Percentiles rank a stretch among this genome's conserved stretches.
Evolutionary conservation across 2,797 vertebrate species (phyloP).

Genomic region (Nyctalus aviator): DNA sequence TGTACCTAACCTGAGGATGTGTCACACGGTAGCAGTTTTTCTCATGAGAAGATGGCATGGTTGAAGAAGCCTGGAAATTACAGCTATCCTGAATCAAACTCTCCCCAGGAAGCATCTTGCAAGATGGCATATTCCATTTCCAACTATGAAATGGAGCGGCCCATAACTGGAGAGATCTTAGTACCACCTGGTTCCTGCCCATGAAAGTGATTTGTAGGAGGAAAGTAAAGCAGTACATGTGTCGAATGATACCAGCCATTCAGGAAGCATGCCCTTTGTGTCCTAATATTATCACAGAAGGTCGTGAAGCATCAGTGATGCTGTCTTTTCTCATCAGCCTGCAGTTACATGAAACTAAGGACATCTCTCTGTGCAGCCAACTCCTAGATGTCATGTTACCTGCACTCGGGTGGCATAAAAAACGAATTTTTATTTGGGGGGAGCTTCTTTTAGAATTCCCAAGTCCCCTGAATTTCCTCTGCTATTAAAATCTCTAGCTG

Average conservation of each 20-base stretch:
- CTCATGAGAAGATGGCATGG: background rate
- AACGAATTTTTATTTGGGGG: background rate
- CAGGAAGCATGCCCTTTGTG: background rate
- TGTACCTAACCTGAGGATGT: background rate
- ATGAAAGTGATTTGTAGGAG: background rate
- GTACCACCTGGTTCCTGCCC: background rate
- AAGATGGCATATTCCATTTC: background rate
- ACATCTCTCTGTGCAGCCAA: background rate
- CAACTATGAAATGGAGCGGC: background rate
- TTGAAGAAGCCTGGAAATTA: background rate
- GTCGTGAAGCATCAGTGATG: background rate
- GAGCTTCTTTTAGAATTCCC: background rate
- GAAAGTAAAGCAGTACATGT: background rate
- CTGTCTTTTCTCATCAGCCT: background rate
- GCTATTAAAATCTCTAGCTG: conserved; percentile 21
- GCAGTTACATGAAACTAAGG: background rate
- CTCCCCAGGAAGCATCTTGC: background rate
- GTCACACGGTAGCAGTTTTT: background rate
- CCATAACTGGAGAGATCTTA: background rate
- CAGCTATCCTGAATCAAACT: background rate
- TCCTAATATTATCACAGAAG: background rate
- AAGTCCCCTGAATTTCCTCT: background rate
- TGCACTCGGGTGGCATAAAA: background rate
- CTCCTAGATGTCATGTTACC: background rate
- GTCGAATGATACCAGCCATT: background rate